phyloP scores from a whole-genome alignment of 2,797 vertebrate species.

The Pampus argenteus region DNA sequence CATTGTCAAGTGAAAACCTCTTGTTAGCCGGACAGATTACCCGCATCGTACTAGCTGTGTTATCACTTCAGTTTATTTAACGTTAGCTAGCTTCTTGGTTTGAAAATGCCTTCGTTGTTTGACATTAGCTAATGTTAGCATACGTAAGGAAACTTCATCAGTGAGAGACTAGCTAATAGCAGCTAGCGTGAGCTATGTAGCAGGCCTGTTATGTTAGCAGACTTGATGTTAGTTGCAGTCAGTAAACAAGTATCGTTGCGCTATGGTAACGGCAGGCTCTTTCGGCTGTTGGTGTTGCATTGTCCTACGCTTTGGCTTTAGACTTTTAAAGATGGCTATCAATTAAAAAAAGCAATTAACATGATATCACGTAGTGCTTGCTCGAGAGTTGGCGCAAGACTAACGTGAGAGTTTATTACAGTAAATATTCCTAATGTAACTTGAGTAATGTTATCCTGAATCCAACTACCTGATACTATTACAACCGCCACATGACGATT shows the following conservation, averaged over 20 bases:
- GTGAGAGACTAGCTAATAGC: slow-evolving; percentile 19
- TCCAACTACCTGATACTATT: neutral
- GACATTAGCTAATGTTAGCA: slow-evolving; percentile 48
- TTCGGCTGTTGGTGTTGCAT: neutral
- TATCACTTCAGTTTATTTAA: neutral
- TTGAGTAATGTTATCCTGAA: slow-evolving; percentile 23
- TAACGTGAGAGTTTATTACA: neutral
- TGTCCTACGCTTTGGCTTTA: neutral
- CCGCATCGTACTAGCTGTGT: neutral
- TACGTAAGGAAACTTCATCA: slow-evolving; percentile 38
- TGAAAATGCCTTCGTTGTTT: slow-evolving; percentile 30
- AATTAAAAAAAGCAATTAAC: neutral
- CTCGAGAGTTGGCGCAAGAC: slow-evolving; percentile 3
- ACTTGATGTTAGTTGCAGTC: slow-evolving; percentile 52
- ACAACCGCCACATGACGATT: neutral
- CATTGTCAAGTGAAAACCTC: slow-evolving; percentile 32
- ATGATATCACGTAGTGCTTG: neutral
- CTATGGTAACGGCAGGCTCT: slow-evolving; percentile 1
- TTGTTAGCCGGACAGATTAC: neutral
- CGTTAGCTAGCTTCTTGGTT: neutral
- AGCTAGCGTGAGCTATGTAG: slow-evolving; percentile 61
- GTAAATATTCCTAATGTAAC: slow-evolving; percentile 34
- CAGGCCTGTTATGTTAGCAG: slow-evolving; percentile 61
- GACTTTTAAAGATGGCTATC: neutral
- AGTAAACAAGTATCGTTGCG: slow-evolving; percentile 28